Evolutionary conservation across 1,140 invertebrate genomes (phyloP).

Genomic region (Listronotus bonariensis): DNA sequence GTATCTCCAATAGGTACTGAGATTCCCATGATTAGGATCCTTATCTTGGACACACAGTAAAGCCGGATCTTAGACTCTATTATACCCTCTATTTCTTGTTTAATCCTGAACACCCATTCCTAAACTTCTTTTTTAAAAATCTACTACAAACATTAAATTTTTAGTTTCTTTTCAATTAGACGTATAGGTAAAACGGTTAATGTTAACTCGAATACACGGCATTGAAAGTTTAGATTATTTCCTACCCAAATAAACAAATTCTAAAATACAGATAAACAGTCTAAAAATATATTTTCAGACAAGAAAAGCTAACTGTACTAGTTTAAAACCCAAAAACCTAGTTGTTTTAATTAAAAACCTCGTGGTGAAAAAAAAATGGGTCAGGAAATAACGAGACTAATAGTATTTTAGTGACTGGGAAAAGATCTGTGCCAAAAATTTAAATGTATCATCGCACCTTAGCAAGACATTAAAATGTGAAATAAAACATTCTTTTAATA

Average conservation of each 20-base stretch:
- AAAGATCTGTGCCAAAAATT: conserved; percentile 22
- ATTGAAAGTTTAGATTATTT: conserved; percentile 8
- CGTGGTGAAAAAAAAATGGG: conserved; percentile 18
- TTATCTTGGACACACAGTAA: no score
- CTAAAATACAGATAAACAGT: background rate
- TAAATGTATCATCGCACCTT: conserved; percentile 14
- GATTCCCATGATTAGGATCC: no score
- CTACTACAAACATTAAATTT: no score
- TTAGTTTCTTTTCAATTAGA: no score
- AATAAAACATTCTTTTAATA: conserved; percentile 24
- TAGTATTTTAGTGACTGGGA: conserved; percentile 19
- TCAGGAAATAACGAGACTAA: conserved; percentile 22
- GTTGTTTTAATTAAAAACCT: conserved; percentile 2
- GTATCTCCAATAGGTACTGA: no score
- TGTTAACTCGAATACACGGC: background rate
- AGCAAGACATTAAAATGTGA: conserved; percentile 11
- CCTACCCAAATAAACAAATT: conserved; percentile 5
- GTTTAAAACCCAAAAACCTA: conserved; percentile 20
- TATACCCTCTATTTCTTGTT: no score
- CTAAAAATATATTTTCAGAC: background rate
- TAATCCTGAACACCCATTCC: no score
- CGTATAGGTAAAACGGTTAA: no score
- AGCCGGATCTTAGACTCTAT: no score
- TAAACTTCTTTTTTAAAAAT: no score
- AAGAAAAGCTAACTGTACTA: no score